phyloP scores from a whole-genome alignment of 1,140 invertebrate genomes.

The Euwallacea fornicatus region DNA sequence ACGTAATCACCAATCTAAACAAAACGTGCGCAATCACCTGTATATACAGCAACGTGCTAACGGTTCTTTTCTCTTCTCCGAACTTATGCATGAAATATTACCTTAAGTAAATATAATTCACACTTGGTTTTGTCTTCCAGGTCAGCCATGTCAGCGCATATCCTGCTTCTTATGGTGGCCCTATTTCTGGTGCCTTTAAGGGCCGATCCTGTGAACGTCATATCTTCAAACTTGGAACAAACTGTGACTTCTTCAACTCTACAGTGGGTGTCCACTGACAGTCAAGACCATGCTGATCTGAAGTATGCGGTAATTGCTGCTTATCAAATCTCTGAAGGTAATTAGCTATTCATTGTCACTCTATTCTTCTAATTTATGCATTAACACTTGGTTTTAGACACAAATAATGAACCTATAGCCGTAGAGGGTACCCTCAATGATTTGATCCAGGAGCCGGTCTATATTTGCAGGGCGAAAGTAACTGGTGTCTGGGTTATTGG shows the following conservation, averaged over 20 bases:
- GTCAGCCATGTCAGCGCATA: constrained; percentile 23
- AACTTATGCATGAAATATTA: background rate
- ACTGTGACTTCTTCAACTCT: constrained; percentile 55
- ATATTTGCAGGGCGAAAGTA: constrained; percentile 71
- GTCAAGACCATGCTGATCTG: constrained; percentile 41
- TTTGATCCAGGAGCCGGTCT: constrained; percentile 55
- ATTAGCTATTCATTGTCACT: background rate
- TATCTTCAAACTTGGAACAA: constrained; percentile 52
- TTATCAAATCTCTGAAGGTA: constrained; percentile 47
- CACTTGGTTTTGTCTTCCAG: constrained; percentile 33
- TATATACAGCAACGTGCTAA: background rate
- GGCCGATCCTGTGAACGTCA: constrained; percentile 49
- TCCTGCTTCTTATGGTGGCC: constrained; percentile 25
- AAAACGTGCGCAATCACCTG: constrained; percentile 6
- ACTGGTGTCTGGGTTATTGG: constrained; percentile 73
- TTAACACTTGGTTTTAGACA: constrained; percentile 26
- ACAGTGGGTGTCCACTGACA: constrained; percentile 49
- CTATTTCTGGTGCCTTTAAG: constrained; percentile 12
- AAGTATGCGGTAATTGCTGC: constrained; percentile 53
- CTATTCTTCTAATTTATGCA: background rate
- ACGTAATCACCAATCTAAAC: background rate
- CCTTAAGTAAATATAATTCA: no score
- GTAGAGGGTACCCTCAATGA: constrained; percentile 27
- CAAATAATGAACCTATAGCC: constrained; percentile 14
- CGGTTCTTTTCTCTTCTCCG: background rate